Percentiles rank a stretch among this genome's conserved stretches.
Conservation (phyloP, 2,113 vertebrate species). For the Engystomops pustulosus region DNA sequence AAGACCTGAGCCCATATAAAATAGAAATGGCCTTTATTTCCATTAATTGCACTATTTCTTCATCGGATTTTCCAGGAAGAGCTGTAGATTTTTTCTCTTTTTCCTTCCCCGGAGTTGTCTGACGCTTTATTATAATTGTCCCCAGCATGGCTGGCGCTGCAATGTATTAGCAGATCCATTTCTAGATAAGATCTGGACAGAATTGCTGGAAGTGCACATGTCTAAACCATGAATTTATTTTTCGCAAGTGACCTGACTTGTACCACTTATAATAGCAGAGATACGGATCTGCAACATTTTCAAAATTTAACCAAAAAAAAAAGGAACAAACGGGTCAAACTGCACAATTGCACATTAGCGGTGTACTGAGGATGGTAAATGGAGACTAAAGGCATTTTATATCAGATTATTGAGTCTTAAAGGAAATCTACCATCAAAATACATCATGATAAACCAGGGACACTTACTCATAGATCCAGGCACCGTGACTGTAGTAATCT, state of each 20-base stretch:
- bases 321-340: conserved; percentile 15
- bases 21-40: conserved; percentile 3
- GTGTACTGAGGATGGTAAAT: background rate
- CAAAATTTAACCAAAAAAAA: background rate
- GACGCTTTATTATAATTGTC: conserved; percentile 44
- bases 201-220: background rate
- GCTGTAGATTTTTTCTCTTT: background rate
- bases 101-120: background rate
- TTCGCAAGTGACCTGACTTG: background rate
- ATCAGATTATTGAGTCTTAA: too few species aligned
- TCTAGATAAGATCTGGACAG: conserved; percentile 7
- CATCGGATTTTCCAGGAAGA: conserved; percentile 19
- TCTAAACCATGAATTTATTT: background rate
- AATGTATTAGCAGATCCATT: conserved; percentile 43
- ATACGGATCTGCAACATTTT: conserved; percentile 16
- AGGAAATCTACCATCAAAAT: too few species aligned
- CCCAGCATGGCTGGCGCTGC: background rate
- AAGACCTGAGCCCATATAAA: background rate
- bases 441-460: too few species aligned
- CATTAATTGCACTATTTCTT: conserved; percentile 3
- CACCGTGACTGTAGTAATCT: too few species aligned
- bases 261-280: background rate
- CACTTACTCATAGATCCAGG: too few species aligned
- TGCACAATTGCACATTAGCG: background rate
- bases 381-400: background rate